Evolutionary conservation across 2,113 vertebrate genomes (phyloP).

Genomic region (Notothenia coriiceps): DNA sequence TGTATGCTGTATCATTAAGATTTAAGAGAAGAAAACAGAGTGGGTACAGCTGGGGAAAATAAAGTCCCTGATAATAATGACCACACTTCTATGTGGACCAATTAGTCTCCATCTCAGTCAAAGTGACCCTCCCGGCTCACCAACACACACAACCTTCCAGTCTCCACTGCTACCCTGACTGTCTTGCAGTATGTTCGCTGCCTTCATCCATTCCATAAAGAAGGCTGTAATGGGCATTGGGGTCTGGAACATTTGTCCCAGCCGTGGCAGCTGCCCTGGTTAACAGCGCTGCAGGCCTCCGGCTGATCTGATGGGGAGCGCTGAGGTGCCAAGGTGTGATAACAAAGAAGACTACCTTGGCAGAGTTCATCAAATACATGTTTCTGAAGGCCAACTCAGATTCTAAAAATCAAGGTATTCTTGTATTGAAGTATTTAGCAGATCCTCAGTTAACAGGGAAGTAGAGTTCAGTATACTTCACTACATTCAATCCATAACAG

Average conservation of each 20-base stretch:
- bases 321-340: slow-evolving; percentile 51
- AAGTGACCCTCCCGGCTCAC: slow-evolving; percentile 49
- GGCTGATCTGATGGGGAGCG: slow-evolving; percentile 54
- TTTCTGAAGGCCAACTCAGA: slow-evolving; percentile 10
- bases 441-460: neutral
- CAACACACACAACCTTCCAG: slow-evolving; percentile 31
- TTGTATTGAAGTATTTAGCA: neutral
- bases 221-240: slow-evolving; percentile 49
- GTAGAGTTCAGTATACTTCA: neutral
- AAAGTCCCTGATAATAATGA: slow-evolving; percentile 35
- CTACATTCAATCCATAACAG: neutral
- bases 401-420: neutral
- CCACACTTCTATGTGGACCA: slow-evolving; percentile 38
- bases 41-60: slow-evolving; percentile 19
- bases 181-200: slow-evolving; percentile 49
- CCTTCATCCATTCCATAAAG: slow-evolving; percentile 55
- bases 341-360: slow-evolving; percentile 46
- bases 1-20: slow-evolving; percentile 14
- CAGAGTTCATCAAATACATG: slow-evolving; percentile 38
- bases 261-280: slow-evolving; percentile 68
- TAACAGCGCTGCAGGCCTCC: slow-evolving; percentile 52
- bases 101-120: slow-evolving; percentile 56
- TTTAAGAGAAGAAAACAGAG: neutral
- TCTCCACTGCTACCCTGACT: slow-evolving; percentile 36
- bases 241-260: slow-evolving; percentile 53